phyloP scores from a whole-genome alignment of 2,113 vertebrate genomes.

The Rhodinocichla rosea region DNA sequence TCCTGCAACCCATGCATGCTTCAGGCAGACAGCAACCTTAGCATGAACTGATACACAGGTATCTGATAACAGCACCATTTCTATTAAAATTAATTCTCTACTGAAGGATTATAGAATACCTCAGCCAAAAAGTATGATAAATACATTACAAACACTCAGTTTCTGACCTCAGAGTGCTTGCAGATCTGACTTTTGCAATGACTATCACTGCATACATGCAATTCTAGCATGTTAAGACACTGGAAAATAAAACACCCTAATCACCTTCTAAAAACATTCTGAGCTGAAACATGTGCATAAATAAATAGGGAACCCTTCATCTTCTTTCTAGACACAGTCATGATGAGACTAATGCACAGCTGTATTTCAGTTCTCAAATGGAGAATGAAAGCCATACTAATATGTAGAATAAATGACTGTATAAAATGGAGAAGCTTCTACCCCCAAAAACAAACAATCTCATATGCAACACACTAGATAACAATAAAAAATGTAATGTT shows the following conservation, averaged over 20 bases:
- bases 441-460: accelerated
- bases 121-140: not conserved
- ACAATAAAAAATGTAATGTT: not conserved
- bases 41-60: not conserved
- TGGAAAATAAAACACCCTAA: not conserved
- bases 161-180: not conserved
- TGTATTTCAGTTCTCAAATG: not conserved
- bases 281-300: not conserved
- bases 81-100: not conserved
- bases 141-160: not conserved
- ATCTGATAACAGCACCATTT: not conserved
- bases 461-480: no score
- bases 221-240: accelerated
- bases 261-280: not conserved
- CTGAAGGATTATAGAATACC: not conserved
- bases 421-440: not conserved
- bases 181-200: not conserved
- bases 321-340: not conserved
- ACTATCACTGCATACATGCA: not conserved
- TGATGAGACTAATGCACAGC: not conserved
- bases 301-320: not conserved
- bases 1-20: not conserved
- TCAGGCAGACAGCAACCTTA: not conserved
- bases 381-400: not conserved
- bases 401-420: not conserved